Evolutionary conservation across 2,113 vertebrate genomes (phyloP), one percentile per base, ranked within the genome.

Genomic region (Pollachius pollachius): DNA sequence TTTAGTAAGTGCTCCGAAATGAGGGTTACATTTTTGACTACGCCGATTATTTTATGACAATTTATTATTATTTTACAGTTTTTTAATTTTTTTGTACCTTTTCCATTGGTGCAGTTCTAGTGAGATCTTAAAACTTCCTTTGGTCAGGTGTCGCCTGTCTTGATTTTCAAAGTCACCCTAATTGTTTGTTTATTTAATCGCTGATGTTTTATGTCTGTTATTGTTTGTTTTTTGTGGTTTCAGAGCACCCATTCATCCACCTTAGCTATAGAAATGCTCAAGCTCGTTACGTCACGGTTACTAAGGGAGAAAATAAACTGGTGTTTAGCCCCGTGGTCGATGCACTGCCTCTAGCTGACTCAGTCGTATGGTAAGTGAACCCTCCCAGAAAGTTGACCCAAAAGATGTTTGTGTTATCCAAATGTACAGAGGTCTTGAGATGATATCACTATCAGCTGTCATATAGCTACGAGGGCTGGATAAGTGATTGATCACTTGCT

Each of bases 181-280:
- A 48, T 48, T 9, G 41, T 48, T 48, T 12, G 41, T 48, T 48
- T 9, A 21, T 60, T 60, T 60, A 6, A 59, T 18, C 18, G n/a
- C n/a, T 59, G n/a, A 59, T n/a, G 8, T 8, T 58, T 58, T 17
- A 15, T 58, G 18, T 60, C 19, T 58, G 3, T 17, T 58, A 17
- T 58, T 58, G n/a, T 58, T 59, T 19, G n/a, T 59, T 59, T 3
- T 60, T 61, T 19, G 71, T 71, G 30, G 15, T 90, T 84, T 41
- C 86, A 98, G 96, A 94, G 56, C 92, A 93, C 78, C 90, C 94
- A 25, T 96, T 90, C 83, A 64, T 97, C 17, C 90, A 73, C 0
- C 66, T 93, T 17, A 88, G 80, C 1, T 83, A 91, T 67, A 93
- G 78, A 80, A 83, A 80, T 48, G 80, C 78, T 0, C 65, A 19